Base-by-base conservation (phyloP, 1,140 invertebrate genomes). In the Drosophila grimshawi region DNA sequence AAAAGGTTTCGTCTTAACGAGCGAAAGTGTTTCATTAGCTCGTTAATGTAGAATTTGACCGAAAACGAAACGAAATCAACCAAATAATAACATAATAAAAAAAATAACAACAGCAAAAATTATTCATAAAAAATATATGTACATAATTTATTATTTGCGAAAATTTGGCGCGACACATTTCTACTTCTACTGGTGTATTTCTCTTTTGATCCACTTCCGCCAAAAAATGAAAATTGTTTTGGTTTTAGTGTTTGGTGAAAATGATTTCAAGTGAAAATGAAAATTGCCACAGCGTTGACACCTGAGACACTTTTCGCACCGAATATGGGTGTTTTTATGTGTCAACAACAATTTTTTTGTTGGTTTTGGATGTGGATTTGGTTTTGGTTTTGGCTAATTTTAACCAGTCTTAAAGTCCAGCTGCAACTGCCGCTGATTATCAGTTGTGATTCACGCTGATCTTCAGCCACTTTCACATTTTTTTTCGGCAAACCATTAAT, bases 21-120 rank as follows among this genome's bases (percentile, higher is more conserved):
- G 81, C 78, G 81, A 85, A 85, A 85, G 81, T 85, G 81, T 85
- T 85, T 69, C 75, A 67, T 82, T 82, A 82, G 78, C 70, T 81
- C 56, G 73, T 67, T 71, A 83, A 73, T 81, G 51, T 69, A 74
- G 67, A 69, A 77, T 76, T 83, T 76, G 33, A 35, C 59, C 35
- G 49, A 45, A 75, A 68, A 67, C 69, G 70, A 75, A 68, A 67
- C 69, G 70, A 78, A 82, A 82, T 83, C 80, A 82, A 59, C n/a
- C 56, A 59, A 61, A 53, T 19, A 69, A 8, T 51, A 19, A 60
- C 39, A 37, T 11, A 32, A 48, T 6, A 63, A 77, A 60, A 75
- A 77, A 66, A 46, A 52, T 27, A 29, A 72, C 48, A 63, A 37
- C 43, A 49, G 66, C 52, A 52, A 65, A 68, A 62, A 74, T 46